Percentiles rank a stretch among this genome's conserved stretches.
Evolutionary conservation across 92 coral and sea anemone genomes (phyloP).

Genomic region (Porites divaricata): DNA sequence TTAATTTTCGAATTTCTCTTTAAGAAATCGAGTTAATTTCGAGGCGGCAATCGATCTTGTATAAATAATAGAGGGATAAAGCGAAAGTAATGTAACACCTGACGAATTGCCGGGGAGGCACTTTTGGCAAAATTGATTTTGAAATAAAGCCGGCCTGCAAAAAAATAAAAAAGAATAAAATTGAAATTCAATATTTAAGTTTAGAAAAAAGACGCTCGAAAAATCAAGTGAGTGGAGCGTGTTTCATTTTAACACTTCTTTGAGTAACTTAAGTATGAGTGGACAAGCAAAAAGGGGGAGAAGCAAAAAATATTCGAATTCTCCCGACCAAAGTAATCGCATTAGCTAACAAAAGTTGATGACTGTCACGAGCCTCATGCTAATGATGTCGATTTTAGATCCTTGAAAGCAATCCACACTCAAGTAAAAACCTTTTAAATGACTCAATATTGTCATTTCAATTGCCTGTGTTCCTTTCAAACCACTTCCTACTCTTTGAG

Average conservation of each 20-base stretch:
- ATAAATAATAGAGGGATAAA: constrained; percentile 31
- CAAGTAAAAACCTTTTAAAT: constrained; percentile 83
- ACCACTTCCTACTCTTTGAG: constrained; percentile 77
- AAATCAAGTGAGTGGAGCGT: constrained; percentile 20
- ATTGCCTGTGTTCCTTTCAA: constrained; percentile 74
- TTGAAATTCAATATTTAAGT: constrained; percentile 9
- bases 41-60: constrained; percentile 36
- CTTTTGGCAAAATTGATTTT: constrained; percentile 37
- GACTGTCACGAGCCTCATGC: constrained; percentile 79
- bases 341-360: constrained; percentile 74
- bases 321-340: constrained; percentile 67
- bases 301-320: constrained; percentile 55
- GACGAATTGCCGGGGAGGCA: constrained; percentile 34
- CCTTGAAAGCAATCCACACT: constrained; percentile 93
- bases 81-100: constrained; percentile 46
- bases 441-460: constrained; percentile 87
- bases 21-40: constrained; percentile 35
- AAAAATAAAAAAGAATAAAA: constrained; percentile 22
- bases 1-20: constrained; percentile 31
- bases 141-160: constrained; percentile 18
- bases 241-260: not conserved
- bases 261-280: constrained; percentile 16
- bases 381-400: constrained; percentile 80
- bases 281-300: constrained; percentile 28
- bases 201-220: not conserved